Conservation (phyloP, 2,888 invertebrate genomes). For the Brenthis daphne region DNA sequence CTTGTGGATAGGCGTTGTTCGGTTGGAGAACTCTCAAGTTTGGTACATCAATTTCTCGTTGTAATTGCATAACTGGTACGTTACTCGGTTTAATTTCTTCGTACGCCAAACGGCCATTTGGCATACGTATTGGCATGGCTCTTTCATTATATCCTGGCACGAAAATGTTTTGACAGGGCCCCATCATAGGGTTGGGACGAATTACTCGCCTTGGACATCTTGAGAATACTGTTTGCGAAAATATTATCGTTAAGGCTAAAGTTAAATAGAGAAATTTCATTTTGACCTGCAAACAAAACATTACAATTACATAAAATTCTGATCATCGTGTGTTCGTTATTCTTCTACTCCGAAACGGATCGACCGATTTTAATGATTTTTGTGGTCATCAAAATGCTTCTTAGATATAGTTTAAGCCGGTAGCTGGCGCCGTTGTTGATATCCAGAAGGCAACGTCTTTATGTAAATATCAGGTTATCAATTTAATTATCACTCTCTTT, state of each 20-base stretch:
- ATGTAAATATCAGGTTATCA: too few relatives aligned
- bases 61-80: conserved; percentile 13
- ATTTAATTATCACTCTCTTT: too few relatives aligned
- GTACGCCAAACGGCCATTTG: conserved; percentile 24
- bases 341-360: too few relatives aligned
- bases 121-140: conserved; percentile 43
- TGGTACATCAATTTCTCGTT: conserved; percentile 16
- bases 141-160: conserved; percentile 48
- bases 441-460: too few relatives aligned
- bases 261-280: conserved; percentile 32
- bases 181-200: conserved; percentile 34
- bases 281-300: conserved; percentile 1
- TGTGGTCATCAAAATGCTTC: too few relatives aligned
- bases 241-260: conserved; percentile 21
- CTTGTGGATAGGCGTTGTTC: conserved; percentile 26
- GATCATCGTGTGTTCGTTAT: too few relatives aligned
- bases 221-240: conserved; percentile 24
- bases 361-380: too few relatives aligned
- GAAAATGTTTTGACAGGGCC: conserved; percentile 48
- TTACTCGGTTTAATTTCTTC: conserved; percentile 27
- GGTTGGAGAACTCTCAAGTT: conserved; percentile 20
- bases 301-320: too few relatives aligned
- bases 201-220: conserved; percentile 31
- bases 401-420: too few relatives aligned
- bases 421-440: too few relatives aligned